A percentile compares a stretch with the other conserved stretches of the same genome.
Evolutionary conservation across 2,888 invertebrate species (phyloP).

Genomic region (Micoletzkya japonica): DNA sequence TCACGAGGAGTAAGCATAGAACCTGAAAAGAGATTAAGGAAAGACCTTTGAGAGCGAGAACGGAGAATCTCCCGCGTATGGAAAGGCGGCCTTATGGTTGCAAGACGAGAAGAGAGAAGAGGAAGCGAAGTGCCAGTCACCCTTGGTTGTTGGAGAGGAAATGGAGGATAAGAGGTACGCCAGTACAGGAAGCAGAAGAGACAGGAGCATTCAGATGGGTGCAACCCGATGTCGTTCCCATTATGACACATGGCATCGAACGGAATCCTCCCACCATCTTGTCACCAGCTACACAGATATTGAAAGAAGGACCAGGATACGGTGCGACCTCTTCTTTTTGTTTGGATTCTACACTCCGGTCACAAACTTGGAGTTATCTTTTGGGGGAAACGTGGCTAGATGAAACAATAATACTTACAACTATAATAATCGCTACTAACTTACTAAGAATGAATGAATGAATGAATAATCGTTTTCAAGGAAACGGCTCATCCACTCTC

Average conservation of each 20-base stretch:
- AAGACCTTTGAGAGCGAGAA: conserved; percentile 13
- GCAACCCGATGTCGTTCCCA: conserved; percentile 43
- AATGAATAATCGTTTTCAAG: conserved; percentile 18
- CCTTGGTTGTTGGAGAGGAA: conserved; percentile 25
- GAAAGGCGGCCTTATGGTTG: conserved; percentile 20
- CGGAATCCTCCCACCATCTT: conserved; percentile 34
- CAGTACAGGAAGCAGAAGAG: conserved; percentile 13
- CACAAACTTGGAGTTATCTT: no score
- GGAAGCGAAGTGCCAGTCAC: conserved; percentile 27
- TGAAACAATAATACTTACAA: no score
- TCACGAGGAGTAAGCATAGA: conserved; percentile 20
- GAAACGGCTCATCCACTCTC: conserved; percentile 36
- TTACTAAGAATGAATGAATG: no score
- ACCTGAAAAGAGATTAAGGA: neutral
- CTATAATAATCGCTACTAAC: no score
- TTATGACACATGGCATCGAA: conserved; percentile 28
- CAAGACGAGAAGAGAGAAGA: conserved; percentile 13
- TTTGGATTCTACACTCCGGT: no score
- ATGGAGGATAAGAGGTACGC: conserved; percentile 17
- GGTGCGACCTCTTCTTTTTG: no score
- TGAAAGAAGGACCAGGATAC: conserved; percentile 41
- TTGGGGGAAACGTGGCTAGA: neutral
- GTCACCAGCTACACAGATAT: conserved; percentile 47
- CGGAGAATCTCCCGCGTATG: conserved; percentile 6
- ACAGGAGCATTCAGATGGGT: conserved; percentile 40